Conservation (phyloP, 2,888 invertebrate genomes). For the Brachyptera risi region DNA sequence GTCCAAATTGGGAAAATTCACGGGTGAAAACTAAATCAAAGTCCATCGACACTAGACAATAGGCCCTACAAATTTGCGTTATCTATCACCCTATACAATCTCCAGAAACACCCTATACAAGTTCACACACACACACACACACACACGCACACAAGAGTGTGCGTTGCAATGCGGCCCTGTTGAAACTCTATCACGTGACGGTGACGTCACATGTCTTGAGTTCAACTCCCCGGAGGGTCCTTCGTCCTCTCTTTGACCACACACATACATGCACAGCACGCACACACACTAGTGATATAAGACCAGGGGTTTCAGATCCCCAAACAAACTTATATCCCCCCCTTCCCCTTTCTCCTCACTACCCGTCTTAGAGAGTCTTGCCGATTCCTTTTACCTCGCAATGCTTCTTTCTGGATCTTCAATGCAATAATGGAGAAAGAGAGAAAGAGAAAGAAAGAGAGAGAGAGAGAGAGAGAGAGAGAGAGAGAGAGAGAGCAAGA, state of each 20-base stretch:
- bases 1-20: too few species aligned
- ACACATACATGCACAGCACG: not conserved
- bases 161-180: too few species aligned
- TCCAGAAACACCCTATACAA: too few species aligned
- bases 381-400: conserved; percentile 1
- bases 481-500: not conserved
- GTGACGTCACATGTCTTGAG: conserved; percentile 10
- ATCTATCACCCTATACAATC: too few species aligned
- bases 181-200: not conserved
- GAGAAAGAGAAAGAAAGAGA: not conserved
- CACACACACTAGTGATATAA: not conserved
- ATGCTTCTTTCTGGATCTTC: too few species aligned
- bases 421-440: not conserved
- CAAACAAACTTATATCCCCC: too few species aligned
- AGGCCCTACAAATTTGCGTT: too few species aligned
- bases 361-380: not conserved
- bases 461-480: not conserved
- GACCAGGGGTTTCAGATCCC: not conserved
- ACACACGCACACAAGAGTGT: too few species aligned
- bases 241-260: conserved; percentile 13
- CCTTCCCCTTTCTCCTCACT: not conserved
- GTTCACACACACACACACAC: too few species aligned
- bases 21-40: too few species aligned
- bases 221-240: conserved; percentile 7
- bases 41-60: too few species aligned